Conservation (phyloP, 2,888 invertebrate species). For the Bedellia somnulentella region DNA sequence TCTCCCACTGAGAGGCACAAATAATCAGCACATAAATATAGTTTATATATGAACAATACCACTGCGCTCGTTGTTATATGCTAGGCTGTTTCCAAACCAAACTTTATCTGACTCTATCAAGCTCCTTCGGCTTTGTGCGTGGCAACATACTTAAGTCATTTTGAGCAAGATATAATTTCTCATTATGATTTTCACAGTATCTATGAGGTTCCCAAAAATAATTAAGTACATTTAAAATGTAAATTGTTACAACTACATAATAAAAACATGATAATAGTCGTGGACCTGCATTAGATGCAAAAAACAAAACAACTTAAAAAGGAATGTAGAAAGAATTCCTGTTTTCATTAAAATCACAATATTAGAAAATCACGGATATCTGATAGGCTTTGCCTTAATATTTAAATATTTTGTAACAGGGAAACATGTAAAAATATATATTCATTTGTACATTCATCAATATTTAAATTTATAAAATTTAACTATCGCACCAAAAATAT, state of each 20-base stretch:
- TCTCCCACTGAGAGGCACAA: too few species aligned
- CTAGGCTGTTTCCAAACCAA: too few species aligned
- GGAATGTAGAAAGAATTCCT: conserved; percentile 60
- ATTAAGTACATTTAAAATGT: neutral
- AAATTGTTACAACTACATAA: neutral
- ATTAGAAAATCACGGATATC: conserved; percentile 49
- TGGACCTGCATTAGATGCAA: conserved; percentile 58
- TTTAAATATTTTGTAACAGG: conserved; percentile 45
- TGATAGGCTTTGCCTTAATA: conserved; percentile 44
- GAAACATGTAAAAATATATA: conserved; percentile 15
- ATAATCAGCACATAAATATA: too few species aligned
- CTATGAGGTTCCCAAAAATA: neutral
- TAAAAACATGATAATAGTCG: conserved; percentile 22
- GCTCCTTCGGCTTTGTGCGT: conserved; percentile 39
- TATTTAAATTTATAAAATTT: conserved; percentile 60
- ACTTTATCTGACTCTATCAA: too few species aligned
- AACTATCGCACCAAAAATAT: conserved; percentile 57
- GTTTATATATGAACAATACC: too few species aligned
- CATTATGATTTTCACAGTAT: too few species aligned
- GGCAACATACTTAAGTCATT: conserved; percentile 31
- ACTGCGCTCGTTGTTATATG: neutral
- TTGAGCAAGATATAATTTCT: conserved; percentile 56
- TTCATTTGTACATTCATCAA: conserved; percentile 42
- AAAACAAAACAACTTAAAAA: conserved; percentile 33
- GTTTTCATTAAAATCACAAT: conserved; percentile 51